A percentile compares a stretch with the other conserved stretches of the same genome.
phyloP scores from a whole-genome alignment of 2,113 vertebrate genomes.

The Mormyrus lacerda region DNA sequence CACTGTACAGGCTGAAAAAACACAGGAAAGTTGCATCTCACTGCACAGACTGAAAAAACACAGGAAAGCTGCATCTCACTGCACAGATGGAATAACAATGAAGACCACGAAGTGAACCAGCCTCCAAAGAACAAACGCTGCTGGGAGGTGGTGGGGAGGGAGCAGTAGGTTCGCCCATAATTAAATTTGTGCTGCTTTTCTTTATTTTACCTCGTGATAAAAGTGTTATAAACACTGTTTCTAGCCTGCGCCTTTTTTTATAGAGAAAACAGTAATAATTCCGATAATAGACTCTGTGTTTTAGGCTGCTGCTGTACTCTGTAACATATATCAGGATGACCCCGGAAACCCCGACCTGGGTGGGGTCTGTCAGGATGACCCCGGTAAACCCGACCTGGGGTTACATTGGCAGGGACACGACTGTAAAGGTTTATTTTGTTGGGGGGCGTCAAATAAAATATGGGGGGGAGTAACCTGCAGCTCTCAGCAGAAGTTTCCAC shows the following conservation, averaged over 20 bases:
- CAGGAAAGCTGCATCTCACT: no score
- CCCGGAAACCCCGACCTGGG: background rate
- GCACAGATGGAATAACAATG: background rate
- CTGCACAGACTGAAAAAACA: no score
- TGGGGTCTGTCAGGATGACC: background rate
- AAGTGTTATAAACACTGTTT: background rate
- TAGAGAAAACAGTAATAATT: background rate
- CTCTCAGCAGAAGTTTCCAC: no score
- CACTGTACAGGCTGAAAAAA: no score
- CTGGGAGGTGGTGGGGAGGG: background rate
- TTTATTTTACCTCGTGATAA: background rate
- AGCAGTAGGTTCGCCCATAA: background rate
- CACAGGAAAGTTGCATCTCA: no score
- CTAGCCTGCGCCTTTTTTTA: background rate
- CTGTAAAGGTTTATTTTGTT: no score
- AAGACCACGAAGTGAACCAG: background rate
- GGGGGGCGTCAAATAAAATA: no score
- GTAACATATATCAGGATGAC: background rate
- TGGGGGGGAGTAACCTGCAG: no score
- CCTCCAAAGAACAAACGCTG: background rate
- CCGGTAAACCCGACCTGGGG: background rate
- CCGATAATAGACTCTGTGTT: background rate
- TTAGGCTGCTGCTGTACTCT: background rate
- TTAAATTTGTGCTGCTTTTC: background rate
- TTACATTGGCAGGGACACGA: no score